Evolutionary conservation across 64 coral and sea anemone species (phyloP).

Genomic region (Montipora foliosa): DNA sequence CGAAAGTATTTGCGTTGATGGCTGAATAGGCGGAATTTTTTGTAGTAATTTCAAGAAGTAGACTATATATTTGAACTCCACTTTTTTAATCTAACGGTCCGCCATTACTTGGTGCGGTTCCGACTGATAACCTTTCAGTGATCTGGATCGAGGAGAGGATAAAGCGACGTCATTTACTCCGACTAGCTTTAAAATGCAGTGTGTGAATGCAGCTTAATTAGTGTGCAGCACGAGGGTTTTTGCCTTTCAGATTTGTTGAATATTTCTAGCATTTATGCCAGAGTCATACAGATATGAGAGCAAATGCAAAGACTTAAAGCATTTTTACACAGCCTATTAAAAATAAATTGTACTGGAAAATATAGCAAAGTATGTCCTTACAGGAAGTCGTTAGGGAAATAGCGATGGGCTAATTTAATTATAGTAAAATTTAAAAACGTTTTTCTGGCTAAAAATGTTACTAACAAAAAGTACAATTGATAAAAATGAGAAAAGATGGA

Average conservation of each 20-base stretch:
- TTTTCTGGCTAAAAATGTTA: background rate
- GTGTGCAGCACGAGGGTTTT: too few relatives aligned
- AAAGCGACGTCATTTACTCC: too few relatives aligned
- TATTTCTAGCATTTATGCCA: background rate
- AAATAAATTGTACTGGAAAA: conserved; percentile 8
- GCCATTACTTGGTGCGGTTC: too few relatives aligned
- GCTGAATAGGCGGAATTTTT: too few relatives aligned
- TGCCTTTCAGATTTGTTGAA: background rate
- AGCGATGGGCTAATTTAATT: background rate
- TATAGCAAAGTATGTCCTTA: conserved; percentile 8
- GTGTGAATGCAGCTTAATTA: too few relatives aligned
- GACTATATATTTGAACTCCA: too few relatives aligned
- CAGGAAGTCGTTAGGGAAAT: background rate
- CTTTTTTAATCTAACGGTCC: too few relatives aligned
- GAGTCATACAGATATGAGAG: background rate
- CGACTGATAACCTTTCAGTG: too few relatives aligned
- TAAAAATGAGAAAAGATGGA: background rate
- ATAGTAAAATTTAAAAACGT: background rate
- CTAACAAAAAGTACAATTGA: conserved; percentile 1
- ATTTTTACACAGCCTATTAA: background rate
- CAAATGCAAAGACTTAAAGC: conserved; percentile 11
- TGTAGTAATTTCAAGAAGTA: too few relatives aligned
- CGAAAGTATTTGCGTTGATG: too few relatives aligned
- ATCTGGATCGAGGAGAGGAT: too few relatives aligned
- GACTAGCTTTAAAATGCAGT: too few relatives aligned